Conservation (phyloP, 2,797 vertebrate genomes). For the Sparus aurata region DNA sequence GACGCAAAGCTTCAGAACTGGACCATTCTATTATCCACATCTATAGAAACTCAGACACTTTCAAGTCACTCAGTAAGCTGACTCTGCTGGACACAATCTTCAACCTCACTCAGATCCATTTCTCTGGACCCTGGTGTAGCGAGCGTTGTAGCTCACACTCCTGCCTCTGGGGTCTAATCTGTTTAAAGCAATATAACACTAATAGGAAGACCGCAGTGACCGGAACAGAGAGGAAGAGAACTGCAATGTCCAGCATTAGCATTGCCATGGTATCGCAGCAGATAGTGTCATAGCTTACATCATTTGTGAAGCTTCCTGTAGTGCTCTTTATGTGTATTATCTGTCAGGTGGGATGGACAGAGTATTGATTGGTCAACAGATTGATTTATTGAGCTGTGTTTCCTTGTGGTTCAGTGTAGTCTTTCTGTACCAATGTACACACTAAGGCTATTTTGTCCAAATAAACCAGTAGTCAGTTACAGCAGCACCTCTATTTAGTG, state of each 20-base stretch:
- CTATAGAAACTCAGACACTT: conserved; percentile 19
- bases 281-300: conserved; percentile 14
- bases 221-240: not conserved
- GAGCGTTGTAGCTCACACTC: conserved; percentile 35
- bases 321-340: conserved; percentile 20
- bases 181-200: conserved; percentile 59
- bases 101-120: conserved; percentile 41
- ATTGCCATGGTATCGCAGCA: conserved; percentile 12
- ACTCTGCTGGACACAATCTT: conserved; percentile 5
- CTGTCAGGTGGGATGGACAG: conserved; percentile 31
- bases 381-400: conserved; percentile 52
- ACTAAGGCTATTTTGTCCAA: conserved; percentile 42
- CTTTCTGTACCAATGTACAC: conserved; percentile 52
- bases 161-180: conserved; percentile 43
- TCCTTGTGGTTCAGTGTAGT: conserved; percentile 43
- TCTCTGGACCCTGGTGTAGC: conserved; percentile 30
- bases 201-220: not conserved
- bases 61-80: conserved; percentile 2
- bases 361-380: conserved; percentile 20
- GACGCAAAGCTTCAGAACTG: conserved; percentile 26
- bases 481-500: conserved; percentile 1
- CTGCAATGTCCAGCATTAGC: not conserved
- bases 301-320: not conserved
- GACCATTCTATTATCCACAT: conserved; percentile 21
- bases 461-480: conserved; percentile 24